Conservation (phyloP, 2,113 vertebrate species). For the Ramphastos sulfuratus region DNA sequence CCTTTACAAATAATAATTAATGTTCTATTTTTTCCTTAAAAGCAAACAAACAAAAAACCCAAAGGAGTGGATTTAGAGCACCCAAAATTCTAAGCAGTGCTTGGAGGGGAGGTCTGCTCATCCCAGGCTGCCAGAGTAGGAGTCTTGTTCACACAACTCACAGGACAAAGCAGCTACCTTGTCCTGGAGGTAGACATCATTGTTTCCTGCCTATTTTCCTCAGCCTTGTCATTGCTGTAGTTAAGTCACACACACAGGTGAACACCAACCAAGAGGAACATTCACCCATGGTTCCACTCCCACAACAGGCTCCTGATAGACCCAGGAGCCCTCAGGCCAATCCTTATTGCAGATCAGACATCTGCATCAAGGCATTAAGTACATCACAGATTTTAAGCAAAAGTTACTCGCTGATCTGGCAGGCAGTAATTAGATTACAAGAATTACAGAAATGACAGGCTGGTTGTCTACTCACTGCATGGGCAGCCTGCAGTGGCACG, state of each 20-base stretch:
- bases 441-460: conserved; percentile 53
- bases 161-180: not conserved
- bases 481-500: conserved; percentile 2
- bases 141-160: not conserved
- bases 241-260: not conserved
- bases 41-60: not conserved
- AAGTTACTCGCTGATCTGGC: conserved; percentile 18
- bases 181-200: not conserved
- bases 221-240: not conserved
- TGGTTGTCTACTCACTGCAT: not conserved
- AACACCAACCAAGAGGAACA: not conserved
- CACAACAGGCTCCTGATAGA: not conserved
- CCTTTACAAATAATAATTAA: conserved; percentile 44
- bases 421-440: conserved; percentile 23
- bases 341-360: not conserved
- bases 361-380: not conserved
- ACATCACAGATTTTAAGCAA: conserved; percentile 7
- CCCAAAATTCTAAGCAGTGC: not conserved
- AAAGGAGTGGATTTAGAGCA: not conserved
- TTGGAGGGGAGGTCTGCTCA: not conserved
- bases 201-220: not conserved
- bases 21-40: conserved; percentile 35
- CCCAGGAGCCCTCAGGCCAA: not conserved
- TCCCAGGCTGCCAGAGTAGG: not conserved
- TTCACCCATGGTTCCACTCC: not conserved